Evolutionary conservation across 2,888 invertebrate genomes (phyloP), one percentile per base, ranked within the genome.

Genomic region (Tridacna gigas): DNA sequence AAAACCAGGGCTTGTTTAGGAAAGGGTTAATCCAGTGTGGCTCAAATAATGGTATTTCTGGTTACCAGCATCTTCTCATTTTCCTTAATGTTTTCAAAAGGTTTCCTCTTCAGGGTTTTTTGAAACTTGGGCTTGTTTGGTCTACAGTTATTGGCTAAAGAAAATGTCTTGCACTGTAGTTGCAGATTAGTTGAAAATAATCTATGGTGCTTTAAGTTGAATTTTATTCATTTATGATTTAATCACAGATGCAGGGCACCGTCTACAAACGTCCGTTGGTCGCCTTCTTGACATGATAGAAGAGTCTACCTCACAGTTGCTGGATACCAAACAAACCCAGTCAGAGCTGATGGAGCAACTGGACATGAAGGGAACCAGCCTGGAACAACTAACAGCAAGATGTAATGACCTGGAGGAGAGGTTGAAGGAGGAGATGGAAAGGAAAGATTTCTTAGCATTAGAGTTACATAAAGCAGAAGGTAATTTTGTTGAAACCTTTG

Each of bases 381-480:
- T 89, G 5, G 89, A 92, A 76, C 86, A 86, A 45, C 75, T 88
- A 60, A 84, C 81, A 26, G 85, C 88, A n/a, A 86, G 90, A 45
- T 89, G 88, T 67, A 86, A 86, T 26, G 94, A 94, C 51, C 87
- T 93, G 47, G 91, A 91, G 80, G 93, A 92, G 82, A 85, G 91
- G 18, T 86, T 93, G 9, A 73, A 86, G 18, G 89, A 91, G 48
- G 93, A 95, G 86, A 90, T 90, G 18, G 89, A 92, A 22, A 90
- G 93, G 15, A 94, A 93, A 83, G 94, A 94, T 74, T 93, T 91
- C 81, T 90, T 95, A 22, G 94, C 93, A 3, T 83, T 93, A 71
- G 94, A 95, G 82, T 89, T 95, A 9, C 92, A 94, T 83, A 95
- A 94, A 81, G 93, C 94, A 20, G 94, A 95, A 90, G 94, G 95